phyloP scores from a whole-genome alignment of 2,797 vertebrate species.

The Micrastur ruficollis region DNA sequence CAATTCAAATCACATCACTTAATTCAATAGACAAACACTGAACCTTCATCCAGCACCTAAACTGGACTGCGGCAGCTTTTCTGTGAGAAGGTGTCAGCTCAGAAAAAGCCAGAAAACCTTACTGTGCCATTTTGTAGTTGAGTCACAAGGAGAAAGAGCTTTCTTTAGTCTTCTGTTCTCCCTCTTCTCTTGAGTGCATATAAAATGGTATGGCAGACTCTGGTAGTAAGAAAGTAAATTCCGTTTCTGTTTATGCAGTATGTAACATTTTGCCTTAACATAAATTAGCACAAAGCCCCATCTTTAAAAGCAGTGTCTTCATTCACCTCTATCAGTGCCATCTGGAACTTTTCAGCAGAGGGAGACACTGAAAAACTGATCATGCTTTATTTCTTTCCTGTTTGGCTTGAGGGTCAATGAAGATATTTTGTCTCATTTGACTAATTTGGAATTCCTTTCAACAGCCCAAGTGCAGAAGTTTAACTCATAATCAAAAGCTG shows the following conservation, averaged over 20 bases:
- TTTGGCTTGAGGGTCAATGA: conserved; percentile 1
- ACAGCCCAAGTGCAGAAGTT: neutral
- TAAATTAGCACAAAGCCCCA: neutral
- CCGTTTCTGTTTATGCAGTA: neutral
- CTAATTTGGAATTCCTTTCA: conserved; percentile 20
- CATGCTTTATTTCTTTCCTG: neutral
- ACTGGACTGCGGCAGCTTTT: neutral
- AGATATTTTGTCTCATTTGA: conserved; percentile 27
- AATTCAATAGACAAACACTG: neutral
- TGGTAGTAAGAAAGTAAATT: neutral
- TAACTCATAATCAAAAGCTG: neutral
- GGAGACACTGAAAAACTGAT: neutral
- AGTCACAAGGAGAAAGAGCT: neutral
- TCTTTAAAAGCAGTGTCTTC: neutral
- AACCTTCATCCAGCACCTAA: neutral
- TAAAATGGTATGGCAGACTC: neutral
- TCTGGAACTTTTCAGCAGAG: neutral
- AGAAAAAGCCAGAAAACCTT: neutral
- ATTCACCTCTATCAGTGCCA: neutral
- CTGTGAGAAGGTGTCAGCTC: neutral
- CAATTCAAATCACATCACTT: neutral
- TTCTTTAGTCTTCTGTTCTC: neutral
- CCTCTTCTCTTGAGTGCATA: neutral
- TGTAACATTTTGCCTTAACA: neutral
- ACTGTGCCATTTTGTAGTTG: neutral